A percentile compares a stretch with the other conserved stretches of the same genome.
Evolutionary conservation across 2,113 vertebrate genomes (phyloP).

Genomic region (Mystacornis crossleyi): DNA sequence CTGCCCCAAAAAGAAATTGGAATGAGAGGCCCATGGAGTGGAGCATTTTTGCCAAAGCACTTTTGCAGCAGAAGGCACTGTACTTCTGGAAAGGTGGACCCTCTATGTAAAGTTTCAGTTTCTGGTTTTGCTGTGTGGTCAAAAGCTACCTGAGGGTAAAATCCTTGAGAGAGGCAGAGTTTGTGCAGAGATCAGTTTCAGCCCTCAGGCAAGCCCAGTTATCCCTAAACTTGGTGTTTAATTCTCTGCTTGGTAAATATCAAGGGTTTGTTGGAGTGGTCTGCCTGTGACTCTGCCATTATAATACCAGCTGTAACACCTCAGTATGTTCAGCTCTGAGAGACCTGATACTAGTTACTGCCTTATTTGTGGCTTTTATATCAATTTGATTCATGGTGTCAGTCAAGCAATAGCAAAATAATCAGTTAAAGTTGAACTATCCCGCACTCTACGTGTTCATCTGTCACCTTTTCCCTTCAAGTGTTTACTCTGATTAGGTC

Average conservation of each 20-base stretch:
- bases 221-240: background rate
- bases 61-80: background rate
- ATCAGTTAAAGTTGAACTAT: background rate
- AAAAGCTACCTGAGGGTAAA: background rate
- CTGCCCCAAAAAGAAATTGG: background rate
- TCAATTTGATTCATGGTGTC: background rate
- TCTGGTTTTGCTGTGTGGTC: background rate
- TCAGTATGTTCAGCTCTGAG: background rate
- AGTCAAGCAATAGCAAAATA: background rate
- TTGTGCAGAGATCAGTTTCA: background rate
- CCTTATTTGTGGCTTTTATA: background rate
- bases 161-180: background rate
- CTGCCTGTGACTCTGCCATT: background rate
- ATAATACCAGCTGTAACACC: background rate
- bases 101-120: background rate
- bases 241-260: background rate
- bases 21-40: background rate
- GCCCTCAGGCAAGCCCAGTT: background rate
- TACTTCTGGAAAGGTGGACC: background rate
- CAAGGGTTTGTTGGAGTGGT: background rate
- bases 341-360: background rate
- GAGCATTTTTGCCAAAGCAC: background rate
- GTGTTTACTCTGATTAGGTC: slow-evolving; percentile 19
- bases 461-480: slow-evolving; percentile 3
- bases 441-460: background rate